Evolutionary conservation across 2,888 invertebrate genomes (phyloP).

Genomic region (Rapana venosa): DNA sequence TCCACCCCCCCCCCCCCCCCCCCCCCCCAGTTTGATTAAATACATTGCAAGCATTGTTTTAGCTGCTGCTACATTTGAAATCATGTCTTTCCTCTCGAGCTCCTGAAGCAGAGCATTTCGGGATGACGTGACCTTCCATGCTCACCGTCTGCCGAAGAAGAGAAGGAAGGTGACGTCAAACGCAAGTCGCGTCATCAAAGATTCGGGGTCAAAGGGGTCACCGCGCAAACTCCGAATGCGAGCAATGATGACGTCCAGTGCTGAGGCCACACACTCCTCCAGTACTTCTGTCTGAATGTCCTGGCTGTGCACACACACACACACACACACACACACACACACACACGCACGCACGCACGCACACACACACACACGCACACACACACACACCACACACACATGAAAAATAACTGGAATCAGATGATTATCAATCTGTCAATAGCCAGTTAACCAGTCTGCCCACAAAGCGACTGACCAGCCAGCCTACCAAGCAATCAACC

Average conservation of each 20-base stretch:
- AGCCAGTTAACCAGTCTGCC: too few relatives aligned
- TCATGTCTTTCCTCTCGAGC: neutral
- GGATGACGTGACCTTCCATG: too few relatives aligned
- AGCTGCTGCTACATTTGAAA: neutral
- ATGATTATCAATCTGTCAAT: too few relatives aligned
- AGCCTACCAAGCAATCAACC: too few relatives aligned
- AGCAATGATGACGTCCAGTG: constrained; percentile 6
- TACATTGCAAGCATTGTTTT: neutral
- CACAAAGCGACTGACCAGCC: too few relatives aligned
- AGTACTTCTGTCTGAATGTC: neutral
- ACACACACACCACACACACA: neutral
- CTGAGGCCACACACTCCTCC: constrained; percentile 23
- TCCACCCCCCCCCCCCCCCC: too few relatives aligned
- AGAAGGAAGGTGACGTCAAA: neutral
- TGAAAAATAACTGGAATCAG: neutral
- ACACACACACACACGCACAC: neutral
- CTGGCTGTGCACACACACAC: neutral
- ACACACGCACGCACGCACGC: neutral
- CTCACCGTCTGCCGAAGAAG: constrained; percentile 16
- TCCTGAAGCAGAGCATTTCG: too few relatives aligned
- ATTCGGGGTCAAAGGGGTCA: neutral
- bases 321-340: constrained; percentile 2
- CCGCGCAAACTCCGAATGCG: neutral
- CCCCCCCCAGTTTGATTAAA: too few relatives aligned
- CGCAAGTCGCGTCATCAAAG: neutral